Conservation (phyloP, 2,797 vertebrate genomes). For the Macrochelys suwanniensis region DNA sequence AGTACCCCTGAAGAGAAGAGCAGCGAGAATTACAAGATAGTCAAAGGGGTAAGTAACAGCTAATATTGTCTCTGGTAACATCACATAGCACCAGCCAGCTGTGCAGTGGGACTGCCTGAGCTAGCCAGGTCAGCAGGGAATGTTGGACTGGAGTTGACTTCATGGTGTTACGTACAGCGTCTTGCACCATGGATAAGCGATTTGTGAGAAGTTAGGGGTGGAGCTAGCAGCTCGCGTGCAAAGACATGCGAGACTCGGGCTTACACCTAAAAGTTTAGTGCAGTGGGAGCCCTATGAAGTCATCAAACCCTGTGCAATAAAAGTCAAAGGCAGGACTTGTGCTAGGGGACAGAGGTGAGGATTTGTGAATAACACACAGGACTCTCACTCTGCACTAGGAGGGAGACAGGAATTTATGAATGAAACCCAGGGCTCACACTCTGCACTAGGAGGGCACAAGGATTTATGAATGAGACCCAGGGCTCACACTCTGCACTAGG, state of each 20-base stretch:
- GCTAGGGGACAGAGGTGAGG: neutral
- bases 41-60: constrained; percentile 88
- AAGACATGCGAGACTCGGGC: neutral
- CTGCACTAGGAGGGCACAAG: neutral
- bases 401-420: rapidly evolving
- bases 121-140: rapidly evolving
- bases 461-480: neutral
- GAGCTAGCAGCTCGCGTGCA: neutral
- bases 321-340: neutral
- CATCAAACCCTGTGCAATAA: neutral
- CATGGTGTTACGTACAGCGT: neutral
- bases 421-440: rapidly evolving
- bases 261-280: neutral
- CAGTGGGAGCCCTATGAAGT: neutral
- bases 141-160: neutral
- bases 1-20: constrained; percentile 86
- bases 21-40: constrained; percentile 95
- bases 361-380: rapidly evolving
- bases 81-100: neutral
- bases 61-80: neutral
- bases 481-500: neutral
- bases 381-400: rapidly evolving
- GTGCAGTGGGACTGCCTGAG: rapidly evolving
- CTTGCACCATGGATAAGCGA: rapidly evolving
- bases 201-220: no score